Conservation (phyloP, 2,113 vertebrate species). For the Hyperopisus bebe region DNA sequence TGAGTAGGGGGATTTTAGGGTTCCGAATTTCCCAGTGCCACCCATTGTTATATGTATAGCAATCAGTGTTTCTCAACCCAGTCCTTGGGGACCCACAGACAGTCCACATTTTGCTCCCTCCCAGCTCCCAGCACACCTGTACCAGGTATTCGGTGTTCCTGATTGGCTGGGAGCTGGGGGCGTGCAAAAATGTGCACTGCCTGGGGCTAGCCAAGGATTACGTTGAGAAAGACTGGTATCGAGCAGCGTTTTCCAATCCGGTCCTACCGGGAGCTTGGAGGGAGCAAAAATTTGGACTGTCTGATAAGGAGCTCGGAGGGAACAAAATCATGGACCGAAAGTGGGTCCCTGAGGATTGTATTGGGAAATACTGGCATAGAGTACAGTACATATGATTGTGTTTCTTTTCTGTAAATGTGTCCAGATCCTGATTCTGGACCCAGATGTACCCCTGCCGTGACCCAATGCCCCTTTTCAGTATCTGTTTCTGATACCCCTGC, state of each 20-base stretch:
- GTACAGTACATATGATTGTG: neutral
- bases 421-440: neutral
- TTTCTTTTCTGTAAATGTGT: neutral
- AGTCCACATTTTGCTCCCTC: neutral
- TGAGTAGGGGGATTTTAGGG: neutral
- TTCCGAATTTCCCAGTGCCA: neutral
- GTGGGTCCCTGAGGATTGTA: neutral
- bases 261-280: neutral
- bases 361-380: neutral
- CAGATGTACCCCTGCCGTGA: neutral
- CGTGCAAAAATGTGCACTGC: neutral
- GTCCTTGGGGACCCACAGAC: neutral
- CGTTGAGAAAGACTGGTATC: neutral
- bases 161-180: neutral
- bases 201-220: neutral
- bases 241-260: neutral
- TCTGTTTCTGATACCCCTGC: neutral
- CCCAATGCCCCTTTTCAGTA: neutral
- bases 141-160: neutral
- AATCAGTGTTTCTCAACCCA: neutral
- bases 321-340: neutral
- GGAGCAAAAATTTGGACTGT: neutral
- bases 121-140: neutral
- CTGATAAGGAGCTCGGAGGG: neutral
- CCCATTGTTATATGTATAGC: neutral